phyloP scores from a whole-genome alignment of 2,888 invertebrate species.

The Micropterix aruncella region DNA sequence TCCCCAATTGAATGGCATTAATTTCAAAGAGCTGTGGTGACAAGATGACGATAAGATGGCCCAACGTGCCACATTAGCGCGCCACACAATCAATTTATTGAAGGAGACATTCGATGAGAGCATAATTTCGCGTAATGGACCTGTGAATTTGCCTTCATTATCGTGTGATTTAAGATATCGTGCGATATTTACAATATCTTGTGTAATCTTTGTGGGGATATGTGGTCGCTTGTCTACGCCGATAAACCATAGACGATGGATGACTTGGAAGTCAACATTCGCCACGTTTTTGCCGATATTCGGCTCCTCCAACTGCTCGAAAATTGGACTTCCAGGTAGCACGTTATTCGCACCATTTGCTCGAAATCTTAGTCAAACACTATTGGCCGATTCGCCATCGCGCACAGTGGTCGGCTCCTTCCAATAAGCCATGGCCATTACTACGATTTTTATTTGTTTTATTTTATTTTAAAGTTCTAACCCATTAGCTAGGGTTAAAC shows the following conservation, averaged over 20 bases:
- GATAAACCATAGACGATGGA: background rate
- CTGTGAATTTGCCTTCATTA: background rate
- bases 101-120: no score
- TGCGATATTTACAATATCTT: no score
- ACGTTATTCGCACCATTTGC: background rate
- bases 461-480: no score
- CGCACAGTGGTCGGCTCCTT: no score
- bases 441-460: no score
- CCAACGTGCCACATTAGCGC: no score
- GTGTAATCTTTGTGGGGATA: background rate
- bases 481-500: no score
- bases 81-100: no score
- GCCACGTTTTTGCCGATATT: background rate
- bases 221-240: background rate
- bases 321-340: background rate
- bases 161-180: background rate
- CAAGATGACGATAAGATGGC: no score
- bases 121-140: background rate
- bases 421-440: no score
- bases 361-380: background rate
- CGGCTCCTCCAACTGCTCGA: background rate
- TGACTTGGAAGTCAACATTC: background rate
- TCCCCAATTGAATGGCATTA: no score
- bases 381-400: background rate
- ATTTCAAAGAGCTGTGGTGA: no score